Base-by-base conservation (phyloP, 2,888 invertebrate genomes). In the Tricholauxania praeusta region DNA sequence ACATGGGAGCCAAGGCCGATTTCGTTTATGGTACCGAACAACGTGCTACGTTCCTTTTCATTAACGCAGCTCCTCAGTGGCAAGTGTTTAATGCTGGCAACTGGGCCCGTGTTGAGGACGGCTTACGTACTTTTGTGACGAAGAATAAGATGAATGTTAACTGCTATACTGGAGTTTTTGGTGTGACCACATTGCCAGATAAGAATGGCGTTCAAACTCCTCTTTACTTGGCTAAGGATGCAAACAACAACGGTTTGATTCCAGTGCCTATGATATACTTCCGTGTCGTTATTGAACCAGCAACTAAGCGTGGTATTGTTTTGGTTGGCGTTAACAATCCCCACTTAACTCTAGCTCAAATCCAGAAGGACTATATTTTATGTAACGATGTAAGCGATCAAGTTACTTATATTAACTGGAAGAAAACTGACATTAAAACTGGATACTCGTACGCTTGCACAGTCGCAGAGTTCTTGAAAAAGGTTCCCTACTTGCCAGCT, bases 1-100 rank as follows among this genome's bases (percentile, higher is more conserved):
- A 90, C 80, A 79, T 90, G 32, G 86, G 87, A 0, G 89, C 90
- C 5, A 89, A 89, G 78, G 87, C 87, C 0, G 90, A 91, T 81
- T 89, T 89, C 69, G 86, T 89, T 12, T 90, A 88, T 77, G 88
- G 86, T 1, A 79, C 85, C 1, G 88, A 90, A 75, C 90, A 90
- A 76, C 84, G 86, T 22, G 88, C 89, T 1, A 90, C 90, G 1
- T 90, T 89, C 82, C 88, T 89, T 74, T 90, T 89, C 78, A 84
- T 90, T 10, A 91, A 91, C 78, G 88, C 86, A 0, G 89, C 89
- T 0, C 91, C 91, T 0, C 90, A 91, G 74, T 91, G 90, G 90
- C 89, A 89, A 79, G 86, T 86, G 1, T 90, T 92, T 79, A 92
- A 92, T 79, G 89, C 86, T 1, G 89, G 89, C 47, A 91, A 91